These are phyloP conservation scores for Electrophaes corylata DNA, from an alignment of 2,888 invertebrate genomes.

Conservation along the genomic window DNA sequence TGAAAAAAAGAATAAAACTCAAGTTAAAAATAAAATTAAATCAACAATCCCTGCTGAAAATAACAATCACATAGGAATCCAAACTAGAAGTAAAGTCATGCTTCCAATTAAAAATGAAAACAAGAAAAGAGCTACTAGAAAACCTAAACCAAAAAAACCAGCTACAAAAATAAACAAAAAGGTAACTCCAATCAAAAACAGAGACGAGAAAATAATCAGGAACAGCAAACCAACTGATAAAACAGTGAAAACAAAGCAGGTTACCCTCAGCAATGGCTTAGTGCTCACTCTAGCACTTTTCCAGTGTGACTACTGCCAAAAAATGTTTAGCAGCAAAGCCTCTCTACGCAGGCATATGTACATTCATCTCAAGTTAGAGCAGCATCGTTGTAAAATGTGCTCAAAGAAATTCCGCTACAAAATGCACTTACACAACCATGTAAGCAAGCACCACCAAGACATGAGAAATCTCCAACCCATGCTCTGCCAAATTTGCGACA, in stretches of 20 bases:
- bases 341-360: constrained; percentile 88
- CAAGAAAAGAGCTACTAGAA: constrained; percentile 1
- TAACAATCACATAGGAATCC: constrained; percentile 16
- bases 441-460: constrained; percentile 80
- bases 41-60: constrained; percentile 2
- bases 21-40: constrained; percentile 15
- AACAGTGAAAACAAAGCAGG: constrained; percentile 41
- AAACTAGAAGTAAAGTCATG: constrained; percentile 26
- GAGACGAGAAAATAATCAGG: constrained; percentile 29
- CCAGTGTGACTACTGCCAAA: constrained; percentile 86
- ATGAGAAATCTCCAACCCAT: constrained; percentile 59
- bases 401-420: constrained; percentile 86
- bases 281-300: constrained; percentile 50
- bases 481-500: constrained; percentile 89
- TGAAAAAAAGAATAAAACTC: constrained; percentile 6
- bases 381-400: constrained; percentile 86
- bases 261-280: constrained; percentile 50
- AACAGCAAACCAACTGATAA: constrained; percentile 30
- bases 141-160: constrained; percentile 25
- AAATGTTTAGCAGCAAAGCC: constrained; percentile 86
- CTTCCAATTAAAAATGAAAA: constrained; percentile 13
- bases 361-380: constrained; percentile 86
- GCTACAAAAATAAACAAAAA: constrained; percentile 25
- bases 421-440: constrained; percentile 87
- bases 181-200: constrained; percentile 25